A percentile compares a stretch with the other conserved stretches of the same genome.
These are phyloP conservation scores for Pangasius larnaudii DNA, from an alignment of 2,797 vertebrate genomes.

Conservation along the genomic window DNA sequence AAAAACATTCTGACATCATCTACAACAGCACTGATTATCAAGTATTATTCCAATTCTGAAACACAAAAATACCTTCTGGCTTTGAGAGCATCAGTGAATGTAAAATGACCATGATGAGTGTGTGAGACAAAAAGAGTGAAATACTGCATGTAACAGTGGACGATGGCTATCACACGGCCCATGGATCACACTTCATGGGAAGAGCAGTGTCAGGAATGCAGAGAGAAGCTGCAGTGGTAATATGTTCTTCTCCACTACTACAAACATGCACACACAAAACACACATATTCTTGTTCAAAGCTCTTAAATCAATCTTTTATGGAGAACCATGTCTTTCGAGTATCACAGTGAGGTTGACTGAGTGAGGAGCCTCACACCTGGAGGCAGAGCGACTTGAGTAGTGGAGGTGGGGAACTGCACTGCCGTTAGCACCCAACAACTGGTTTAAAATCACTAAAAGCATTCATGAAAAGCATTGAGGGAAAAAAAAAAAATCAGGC, in stretches of 20 bases:
- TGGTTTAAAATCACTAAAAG: constrained; percentile 36
- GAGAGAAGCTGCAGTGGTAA: constrained; percentile 54
- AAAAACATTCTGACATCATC: constrained; percentile 1
- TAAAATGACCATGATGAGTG: constrained; percentile 31
- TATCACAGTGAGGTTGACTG: constrained; percentile 77
- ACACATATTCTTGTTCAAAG: constrained; percentile 49
- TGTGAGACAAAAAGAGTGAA: constrained; percentile 54
- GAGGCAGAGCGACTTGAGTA: constrained; percentile 28
- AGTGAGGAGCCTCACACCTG: constrained; percentile 50
- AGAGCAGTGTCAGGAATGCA: constrained; percentile 67
- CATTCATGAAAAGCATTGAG: constrained; percentile 51
- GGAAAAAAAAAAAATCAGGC: constrained; percentile 1
- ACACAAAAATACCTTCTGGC: constrained; percentile 46
- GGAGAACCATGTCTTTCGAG: constrained; percentile 52
- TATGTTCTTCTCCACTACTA: constrained; percentile 46
- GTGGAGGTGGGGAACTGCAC: constrained; percentile 25
- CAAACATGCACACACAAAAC: constrained; percentile 53
- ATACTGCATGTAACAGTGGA: constrained; percentile 80
- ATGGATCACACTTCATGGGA: constrained; percentile 60
- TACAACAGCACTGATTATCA: constrained; percentile 51
- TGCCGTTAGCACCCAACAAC: constrained; percentile 51
- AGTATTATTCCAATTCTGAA: constrained; percentile 48
- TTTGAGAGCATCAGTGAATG: constrained; percentile 17
- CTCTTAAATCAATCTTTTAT: constrained; percentile 46
- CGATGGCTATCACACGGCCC: constrained; percentile 68